Conservation (phyloP, 2,888 invertebrate species). For the Eristalinus sepulchralis region DNA sequence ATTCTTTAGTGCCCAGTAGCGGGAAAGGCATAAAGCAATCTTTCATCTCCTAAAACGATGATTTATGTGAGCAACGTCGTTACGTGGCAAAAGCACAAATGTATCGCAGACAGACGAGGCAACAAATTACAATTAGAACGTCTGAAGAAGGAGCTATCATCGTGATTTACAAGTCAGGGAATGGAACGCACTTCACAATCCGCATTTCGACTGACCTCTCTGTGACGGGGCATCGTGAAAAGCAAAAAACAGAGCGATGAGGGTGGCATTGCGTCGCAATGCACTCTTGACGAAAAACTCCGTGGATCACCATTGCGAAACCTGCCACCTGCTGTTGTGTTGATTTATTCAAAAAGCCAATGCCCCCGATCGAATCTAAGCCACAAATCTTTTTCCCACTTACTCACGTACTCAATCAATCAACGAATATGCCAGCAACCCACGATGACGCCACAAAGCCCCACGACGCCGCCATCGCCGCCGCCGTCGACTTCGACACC, state of each 20-base stretch:
- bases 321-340: background rate
- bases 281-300: too few species aligned
- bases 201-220: background rate
- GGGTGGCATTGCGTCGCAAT: too few species aligned
- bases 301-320: too few species aligned
- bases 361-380: background rate
- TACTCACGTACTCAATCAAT: slow-evolving; percentile 23
- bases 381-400: slow-evolving; percentile 11
- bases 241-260: too few species aligned
- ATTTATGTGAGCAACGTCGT: background rate
- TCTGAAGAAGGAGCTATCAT: background rate
- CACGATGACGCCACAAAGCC: background rate
- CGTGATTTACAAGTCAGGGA: background rate
- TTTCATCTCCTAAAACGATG: background rate
- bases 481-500: background rate
- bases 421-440: background rate
- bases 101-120: background rate
- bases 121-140: background rate
- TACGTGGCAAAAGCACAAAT: background rate
- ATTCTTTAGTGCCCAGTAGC: background rate
- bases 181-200: background rate
- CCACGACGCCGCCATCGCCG: background rate
- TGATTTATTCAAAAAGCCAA: slow-evolving; percentile 8
- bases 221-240: background rate
- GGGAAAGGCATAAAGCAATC: background rate